Percentiles rank a stretch among this genome's conserved stretches.
These are phyloP conservation scores for Diplosoma virens DNA, from an alignment of 23 tunicate genomes.

Conservation along the genomic window DNA sequence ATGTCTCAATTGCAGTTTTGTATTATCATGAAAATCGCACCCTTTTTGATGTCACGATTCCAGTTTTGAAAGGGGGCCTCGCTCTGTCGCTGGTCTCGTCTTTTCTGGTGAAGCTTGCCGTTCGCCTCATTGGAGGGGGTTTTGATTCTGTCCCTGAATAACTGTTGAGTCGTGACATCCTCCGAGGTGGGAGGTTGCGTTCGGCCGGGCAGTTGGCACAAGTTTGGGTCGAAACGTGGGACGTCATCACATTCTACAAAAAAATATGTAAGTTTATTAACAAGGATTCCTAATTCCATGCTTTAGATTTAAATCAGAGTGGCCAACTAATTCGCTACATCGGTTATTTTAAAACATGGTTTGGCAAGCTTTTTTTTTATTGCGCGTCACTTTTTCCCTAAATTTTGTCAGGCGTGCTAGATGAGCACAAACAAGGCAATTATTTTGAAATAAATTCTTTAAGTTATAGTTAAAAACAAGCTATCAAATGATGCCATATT, in stretches of 20 bases:
- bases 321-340: too few relatives aligned
- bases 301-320: too few relatives aligned
- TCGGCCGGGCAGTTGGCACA: not conserved
- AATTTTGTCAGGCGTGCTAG: too few relatives aligned
- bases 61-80: constrained; percentile 7
- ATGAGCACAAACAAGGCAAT: too few relatives aligned
- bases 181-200: not conserved
- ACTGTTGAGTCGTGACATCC: not conserved
- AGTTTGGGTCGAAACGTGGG: constrained; percentile 10
- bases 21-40: too few relatives aligned
- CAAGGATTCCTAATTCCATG: not conserved
- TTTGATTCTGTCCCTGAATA: not conserved
- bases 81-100: not conserved
- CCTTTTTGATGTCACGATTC: not conserved
- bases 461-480: too few relatives aligned
- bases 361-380: too few relatives aligned
- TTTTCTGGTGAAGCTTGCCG: not conserved
- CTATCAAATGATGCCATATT: too few relatives aligned
- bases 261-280: not conserved
- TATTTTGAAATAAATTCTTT: too few relatives aligned
- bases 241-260: not conserved
- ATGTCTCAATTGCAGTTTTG: too few relatives aligned
- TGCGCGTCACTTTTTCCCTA: too few relatives aligned
- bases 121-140: not conserved
- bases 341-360: too few relatives aligned